Evolutionary conservation across 64 coral and sea anemone species (phyloP).

Genomic region (Pachyseris speciosa): DNA sequence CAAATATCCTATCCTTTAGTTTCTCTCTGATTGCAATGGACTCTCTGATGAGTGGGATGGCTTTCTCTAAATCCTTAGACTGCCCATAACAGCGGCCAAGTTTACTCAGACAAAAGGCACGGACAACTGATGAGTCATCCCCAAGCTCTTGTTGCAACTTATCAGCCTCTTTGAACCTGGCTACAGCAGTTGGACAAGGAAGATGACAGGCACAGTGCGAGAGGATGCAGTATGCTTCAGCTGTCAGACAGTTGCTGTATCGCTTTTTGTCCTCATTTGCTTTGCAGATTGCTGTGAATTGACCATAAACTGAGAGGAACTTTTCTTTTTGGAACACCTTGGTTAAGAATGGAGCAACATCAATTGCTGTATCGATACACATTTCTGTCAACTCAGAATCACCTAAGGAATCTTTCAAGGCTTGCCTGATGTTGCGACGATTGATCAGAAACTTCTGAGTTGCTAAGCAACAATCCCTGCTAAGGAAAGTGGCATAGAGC

Average conservation of each 20-base stretch:
- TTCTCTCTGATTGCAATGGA: constrained; percentile 76
- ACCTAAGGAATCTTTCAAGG: constrained; percentile 57
- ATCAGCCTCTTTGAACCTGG: constrained; percentile 81
- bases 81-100: constrained; percentile 81
- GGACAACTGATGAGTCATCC: constrained; percentile 63
- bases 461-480: constrained; percentile 39
- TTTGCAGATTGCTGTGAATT: constrained; percentile 74
- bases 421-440: constrained; percentile 83
- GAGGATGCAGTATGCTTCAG: constrained; percentile 89
- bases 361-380: constrained; percentile 82
- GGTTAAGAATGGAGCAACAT: constrained; percentile 81
- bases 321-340: constrained; percentile 84
- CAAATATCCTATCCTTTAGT: constrained; percentile 56
- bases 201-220: constrained; percentile 93
- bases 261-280: constrained; percentile 49
- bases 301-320: constrained; percentile 72
- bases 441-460: constrained; percentile 67
- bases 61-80: constrained; percentile 63
- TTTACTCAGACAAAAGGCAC: constrained; percentile 80
- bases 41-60: constrained; percentile 54
- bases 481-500: constrained; percentile 51
- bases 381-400: constrained; percentile 65
- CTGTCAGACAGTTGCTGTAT: constrained; percentile 84
- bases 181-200: constrained; percentile 79
- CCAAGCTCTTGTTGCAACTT: constrained; percentile 72